These are phyloP conservation scores for Lycaena phlaeas DNA, from an alignment of 2,888 invertebrate genomes.

Conservation along the genomic window DNA sequence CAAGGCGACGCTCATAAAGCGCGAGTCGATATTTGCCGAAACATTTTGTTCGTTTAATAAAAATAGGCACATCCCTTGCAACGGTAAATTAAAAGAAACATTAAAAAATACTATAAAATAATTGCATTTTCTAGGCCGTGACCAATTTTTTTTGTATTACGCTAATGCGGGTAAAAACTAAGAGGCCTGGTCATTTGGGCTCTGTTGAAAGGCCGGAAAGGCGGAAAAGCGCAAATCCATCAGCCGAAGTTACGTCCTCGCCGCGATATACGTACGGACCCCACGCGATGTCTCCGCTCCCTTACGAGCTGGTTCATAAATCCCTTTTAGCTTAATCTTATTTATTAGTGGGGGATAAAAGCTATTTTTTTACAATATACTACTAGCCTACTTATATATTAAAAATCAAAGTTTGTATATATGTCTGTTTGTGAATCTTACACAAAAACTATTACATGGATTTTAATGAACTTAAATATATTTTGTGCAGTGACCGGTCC, in stretches of 20 bases:
- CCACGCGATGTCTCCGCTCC: conserved; percentile 18
- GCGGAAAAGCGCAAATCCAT: conserved; percentile 60
- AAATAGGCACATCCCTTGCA: neutral
- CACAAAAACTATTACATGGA: too few species aligned
- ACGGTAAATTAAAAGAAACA: neutral
- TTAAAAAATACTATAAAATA: neutral
- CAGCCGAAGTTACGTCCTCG: conserved; percentile 46
- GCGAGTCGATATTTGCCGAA: too few species aligned
- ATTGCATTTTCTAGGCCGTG: neutral
- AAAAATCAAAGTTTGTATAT: too few species aligned
- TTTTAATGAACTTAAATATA: too few species aligned
- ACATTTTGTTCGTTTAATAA: too few species aligned
- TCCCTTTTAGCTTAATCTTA: too few species aligned
- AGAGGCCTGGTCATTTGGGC: conserved; percentile 32
- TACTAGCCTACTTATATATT: too few species aligned
- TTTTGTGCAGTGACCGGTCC: too few species aligned
- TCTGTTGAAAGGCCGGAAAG: conserved; percentile 60
- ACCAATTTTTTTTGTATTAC: neutral
- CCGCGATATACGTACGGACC: conserved; percentile 18
- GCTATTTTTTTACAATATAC: too few species aligned
- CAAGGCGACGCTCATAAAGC: too few species aligned
- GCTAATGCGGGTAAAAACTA: neutral
- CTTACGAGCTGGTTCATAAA: conserved; percentile 9
- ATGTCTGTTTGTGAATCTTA: too few species aligned
- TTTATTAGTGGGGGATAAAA: too few species aligned